A percentile compares a stretch with the other conserved stretches of the same genome.
Evolutionary conservation across 2,113 vertebrate species (phyloP).

Genomic region (Scatophagus argus): DNA sequence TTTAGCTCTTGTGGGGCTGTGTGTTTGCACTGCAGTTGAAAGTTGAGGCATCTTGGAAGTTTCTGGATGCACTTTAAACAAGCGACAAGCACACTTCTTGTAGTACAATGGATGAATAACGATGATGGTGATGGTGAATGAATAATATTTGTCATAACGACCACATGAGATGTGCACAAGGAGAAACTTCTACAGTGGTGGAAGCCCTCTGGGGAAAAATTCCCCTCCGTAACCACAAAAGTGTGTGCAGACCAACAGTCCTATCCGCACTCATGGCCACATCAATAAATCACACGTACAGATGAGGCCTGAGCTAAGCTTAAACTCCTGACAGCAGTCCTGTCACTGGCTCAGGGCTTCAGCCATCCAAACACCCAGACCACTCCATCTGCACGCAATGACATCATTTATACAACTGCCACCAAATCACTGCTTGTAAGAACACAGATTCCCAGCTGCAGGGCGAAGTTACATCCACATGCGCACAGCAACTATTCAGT

Average conservation of each 20-base stretch:
- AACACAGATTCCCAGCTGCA: slow-evolving; percentile 65
- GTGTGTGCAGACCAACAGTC: slow-evolving; percentile 49
- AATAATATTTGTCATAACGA: slow-evolving; percentile 60
- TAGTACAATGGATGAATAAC: slow-evolving; percentile 41
- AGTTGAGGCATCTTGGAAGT: slow-evolving; percentile 42
- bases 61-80: slow-evolving; percentile 60
- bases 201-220: slow-evolving; percentile 45
- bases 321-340: slow-evolving; percentile 62
- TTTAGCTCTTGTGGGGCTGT: too few species aligned
- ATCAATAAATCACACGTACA: slow-evolving; percentile 63
- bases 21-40: slow-evolving; percentile 23
- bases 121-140: slow-evolving; percentile 44
- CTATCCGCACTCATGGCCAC: slow-evolving; percentile 54
- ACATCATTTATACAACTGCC: slow-evolving; percentile 75
- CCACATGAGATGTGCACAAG: slow-evolving; percentile 52
- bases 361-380: slow-evolving; percentile 57
- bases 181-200: slow-evolving; percentile 31
- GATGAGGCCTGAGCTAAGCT: slow-evolving; percentile 41
- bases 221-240: slow-evolving; percentile 52
- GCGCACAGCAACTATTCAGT: slow-evolving; percentile 13
- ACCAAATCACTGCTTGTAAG: slow-evolving; percentile 60
- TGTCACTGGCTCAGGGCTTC: slow-evolving; percentile 49
- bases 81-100: slow-evolving; percentile 39
- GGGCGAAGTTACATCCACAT: slow-evolving; percentile 36
- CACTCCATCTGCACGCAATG: slow-evolving; percentile 53